Conservation (phyloP, 2,113 vertebrate species). For the Gadus macrocephalus region DNA sequence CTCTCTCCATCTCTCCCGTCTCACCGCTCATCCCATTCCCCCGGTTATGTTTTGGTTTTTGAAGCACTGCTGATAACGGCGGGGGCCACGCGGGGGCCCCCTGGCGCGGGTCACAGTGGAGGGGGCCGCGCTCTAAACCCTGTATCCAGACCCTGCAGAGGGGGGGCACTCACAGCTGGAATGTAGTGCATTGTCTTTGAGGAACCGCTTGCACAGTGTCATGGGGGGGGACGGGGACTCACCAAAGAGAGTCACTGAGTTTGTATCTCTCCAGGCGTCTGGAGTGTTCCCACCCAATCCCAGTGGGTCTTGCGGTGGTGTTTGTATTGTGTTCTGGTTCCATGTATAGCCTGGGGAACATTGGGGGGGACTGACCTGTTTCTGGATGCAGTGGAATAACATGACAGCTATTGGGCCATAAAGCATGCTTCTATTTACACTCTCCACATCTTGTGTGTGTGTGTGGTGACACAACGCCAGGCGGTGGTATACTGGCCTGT, state of each 20-base stretch:
- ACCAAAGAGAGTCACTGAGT: constrained; percentile 44
- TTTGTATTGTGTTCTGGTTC: background rate
- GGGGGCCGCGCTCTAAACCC: constrained; percentile 34
- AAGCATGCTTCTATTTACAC: constrained; percentile 71
- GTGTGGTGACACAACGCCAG: constrained; percentile 9
- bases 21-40: background rate
- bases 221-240: background rate
- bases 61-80: constrained; percentile 6
- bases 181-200: constrained; percentile 45
- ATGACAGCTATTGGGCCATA: constrained; percentile 44
- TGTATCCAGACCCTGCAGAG: constrained; percentile 38
- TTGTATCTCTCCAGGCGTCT: constrained; percentile 28
- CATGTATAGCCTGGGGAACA: constrained; percentile 23
- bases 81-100: constrained; percentile 23
- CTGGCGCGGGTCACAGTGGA: constrained; percentile 11
- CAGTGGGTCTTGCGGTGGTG: constrained; percentile 43
- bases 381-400: constrained; percentile 37
- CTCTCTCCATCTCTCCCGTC: constrained; percentile 1
- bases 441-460: constrained; percentile 19
- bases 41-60: constrained; percentile 7
- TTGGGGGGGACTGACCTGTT: constrained; percentile 30
- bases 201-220: constrained; percentile 50
- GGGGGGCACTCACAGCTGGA: constrained; percentile 34
- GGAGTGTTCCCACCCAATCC: constrained; percentile 14
- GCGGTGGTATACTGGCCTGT: constrained; percentile 17